Conservation (phyloP, 2,888 invertebrate species). For the Abrostola triplasia region DNA sequence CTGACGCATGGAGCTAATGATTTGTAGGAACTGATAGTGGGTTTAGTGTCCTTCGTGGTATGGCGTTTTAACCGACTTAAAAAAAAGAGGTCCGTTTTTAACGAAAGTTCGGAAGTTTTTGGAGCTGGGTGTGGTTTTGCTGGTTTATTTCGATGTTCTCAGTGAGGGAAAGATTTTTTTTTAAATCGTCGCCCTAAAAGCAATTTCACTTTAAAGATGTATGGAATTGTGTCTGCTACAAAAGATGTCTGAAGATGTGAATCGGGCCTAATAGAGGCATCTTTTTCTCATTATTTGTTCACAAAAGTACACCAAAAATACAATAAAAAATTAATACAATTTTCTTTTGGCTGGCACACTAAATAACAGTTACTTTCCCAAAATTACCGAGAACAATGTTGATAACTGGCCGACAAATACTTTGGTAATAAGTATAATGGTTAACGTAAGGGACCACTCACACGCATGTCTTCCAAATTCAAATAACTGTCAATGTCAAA, state of each 20-base stretch:
- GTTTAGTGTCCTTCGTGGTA: neutral
- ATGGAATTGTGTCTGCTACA: too few relatives aligned
- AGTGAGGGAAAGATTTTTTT: too few relatives aligned
- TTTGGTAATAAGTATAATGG: neutral
- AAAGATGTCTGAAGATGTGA: too few relatives aligned
- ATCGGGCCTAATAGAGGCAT: too few relatives aligned
- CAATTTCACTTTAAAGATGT: too few relatives aligned
- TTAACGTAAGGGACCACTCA: conserved; percentile 6
- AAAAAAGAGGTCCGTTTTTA: neutral
- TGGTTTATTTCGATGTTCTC: too few relatives aligned
- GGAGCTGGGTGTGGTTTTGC: too few relatives aligned
- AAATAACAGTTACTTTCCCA: conserved; percentile 19
- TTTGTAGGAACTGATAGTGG: neutral
- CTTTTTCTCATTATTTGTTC: too few relatives aligned
- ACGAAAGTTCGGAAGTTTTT: too few relatives aligned
- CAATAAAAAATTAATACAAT: conserved; percentile 8
- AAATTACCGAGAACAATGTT: conserved; percentile 14
- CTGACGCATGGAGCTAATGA: neutral
- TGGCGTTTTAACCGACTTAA: neutral
- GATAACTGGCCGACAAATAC: conserved; percentile 7
- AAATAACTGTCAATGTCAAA: too few relatives aligned
- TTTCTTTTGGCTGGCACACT: neutral
- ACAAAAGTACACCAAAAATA: too few relatives aligned
- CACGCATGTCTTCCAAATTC: neutral
- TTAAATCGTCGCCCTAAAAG: too few relatives aligned